Evolutionary conservation across 1,140 invertebrate genomes (phyloP).

Genomic region (Panagrolaimus sp.): DNA sequence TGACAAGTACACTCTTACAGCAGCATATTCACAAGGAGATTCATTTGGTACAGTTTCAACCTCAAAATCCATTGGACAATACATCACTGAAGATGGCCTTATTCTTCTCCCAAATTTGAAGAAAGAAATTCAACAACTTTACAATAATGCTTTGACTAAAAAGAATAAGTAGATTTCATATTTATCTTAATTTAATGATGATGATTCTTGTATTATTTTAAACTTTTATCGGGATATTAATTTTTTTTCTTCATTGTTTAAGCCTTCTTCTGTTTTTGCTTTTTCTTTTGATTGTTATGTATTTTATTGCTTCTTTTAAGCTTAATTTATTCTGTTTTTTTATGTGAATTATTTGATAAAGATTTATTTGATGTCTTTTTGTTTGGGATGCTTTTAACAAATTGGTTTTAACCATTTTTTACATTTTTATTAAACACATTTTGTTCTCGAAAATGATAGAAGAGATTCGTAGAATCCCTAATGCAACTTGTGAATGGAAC

Average conservation of each 20-base stretch:
- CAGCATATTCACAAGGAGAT: constrained; percentile 46
- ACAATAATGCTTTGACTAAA: neutral
- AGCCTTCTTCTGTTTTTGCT: neutral
- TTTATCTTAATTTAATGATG: no score
- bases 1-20: constrained; percentile 54
- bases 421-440: no score
- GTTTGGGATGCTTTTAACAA: neutral
- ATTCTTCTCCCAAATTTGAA: constrained; percentile 41
- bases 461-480: no score
- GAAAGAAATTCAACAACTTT: constrained; percentile 41
- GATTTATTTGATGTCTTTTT: neutral
- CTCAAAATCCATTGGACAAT: constrained; percentile 54
- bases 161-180: neutral
- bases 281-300: no score
- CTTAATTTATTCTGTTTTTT: constrained; percentile 8
- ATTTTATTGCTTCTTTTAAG: neutral
- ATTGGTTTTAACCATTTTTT: no score
- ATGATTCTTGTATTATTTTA: neutral
- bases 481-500: constrained; percentile 10
- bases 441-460: no score
- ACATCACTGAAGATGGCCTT: constrained; percentile 58
- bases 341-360: neutral
- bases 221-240: neutral
- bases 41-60: constrained; percentile 49
- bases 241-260: neutral